Base-by-base conservation (phyloP, 2,113 vertebrate species). In the Pseudopodoces humilis region DNA sequence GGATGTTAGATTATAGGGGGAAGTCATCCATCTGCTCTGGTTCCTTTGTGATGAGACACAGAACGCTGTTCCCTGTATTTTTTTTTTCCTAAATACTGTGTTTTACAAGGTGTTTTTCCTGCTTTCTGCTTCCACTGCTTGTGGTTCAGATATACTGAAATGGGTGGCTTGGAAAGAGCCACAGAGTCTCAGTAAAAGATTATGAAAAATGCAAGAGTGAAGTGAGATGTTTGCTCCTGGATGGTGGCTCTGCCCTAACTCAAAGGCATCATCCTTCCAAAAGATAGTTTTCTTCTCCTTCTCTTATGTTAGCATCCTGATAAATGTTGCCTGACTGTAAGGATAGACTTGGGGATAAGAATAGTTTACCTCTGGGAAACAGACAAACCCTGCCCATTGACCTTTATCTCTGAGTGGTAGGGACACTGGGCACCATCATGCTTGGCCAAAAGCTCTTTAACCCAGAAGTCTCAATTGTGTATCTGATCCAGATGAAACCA, bases 11-110 rank as follows among this genome's bases (percentile, higher is more conserved):
- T 37, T 25, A 63, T 1, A 89, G 5, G 4, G 5, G 27, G 8
- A 86, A 50, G 19, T 71, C 39, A 77, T 12, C 3, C 8, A 35
- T 15, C 11, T 50, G 21, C 16, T 70, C 39, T 74, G 2, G 5
- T 55, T 13, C 7, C 2, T 72, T 68, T 89, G 28, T 7, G 10
- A 9, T 0, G 0, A 37, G 13, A 53, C 13, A 7, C 9, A 24
- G 37, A 35, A 1, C 0, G 8, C 25, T 70, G 9, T 35, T 15
- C 2, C 3, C 8, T 3, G 1, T 35, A 46, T 9, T 39, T 43
- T 80, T 31, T 35, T 37, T 15, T 49, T 9, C 7, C 23, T 71
- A 52, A 50, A 76, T 7, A 2, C 23, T 64, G 41, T 13, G 16
- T n/a, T 84, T 89, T 75, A 10, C 24, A 56, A 13, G 5, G 4